A percentile compares a stretch with the other conserved stretches of the same genome.
Evolutionary conservation across 2,113 vertebrate species (phyloP).

Genomic region (Paradisaea rubra): DNA sequence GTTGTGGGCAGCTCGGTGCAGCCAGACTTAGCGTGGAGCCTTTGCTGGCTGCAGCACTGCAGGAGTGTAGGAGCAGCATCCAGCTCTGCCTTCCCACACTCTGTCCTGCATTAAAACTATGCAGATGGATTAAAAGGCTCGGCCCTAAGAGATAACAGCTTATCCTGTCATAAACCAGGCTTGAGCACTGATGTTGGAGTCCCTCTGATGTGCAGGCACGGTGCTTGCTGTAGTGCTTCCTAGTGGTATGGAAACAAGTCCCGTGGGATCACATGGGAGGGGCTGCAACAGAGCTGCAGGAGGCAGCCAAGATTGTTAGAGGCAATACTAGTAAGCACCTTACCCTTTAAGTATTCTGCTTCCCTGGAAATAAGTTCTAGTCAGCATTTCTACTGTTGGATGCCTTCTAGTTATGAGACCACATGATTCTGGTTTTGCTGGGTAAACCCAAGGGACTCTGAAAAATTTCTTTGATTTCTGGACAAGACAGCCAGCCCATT

Average conservation of each 20-base stretch:
- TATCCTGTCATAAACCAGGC: not conserved
- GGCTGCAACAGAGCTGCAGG: not conserved
- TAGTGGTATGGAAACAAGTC: not conserved
- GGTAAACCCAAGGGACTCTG: not conserved
- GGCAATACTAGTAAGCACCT: not conserved
- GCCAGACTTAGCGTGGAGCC: not conserved
- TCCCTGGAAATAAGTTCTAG: not conserved
- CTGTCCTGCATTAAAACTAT: fast-evolving
- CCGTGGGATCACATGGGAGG: not conserved
- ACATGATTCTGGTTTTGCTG: not conserved
- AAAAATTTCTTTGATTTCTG: not conserved
- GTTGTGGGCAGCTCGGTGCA: fast-evolving
- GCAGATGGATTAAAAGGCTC: not conserved
- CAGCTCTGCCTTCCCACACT: not conserved
- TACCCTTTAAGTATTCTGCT: not conserved
- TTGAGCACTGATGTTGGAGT: not conserved
- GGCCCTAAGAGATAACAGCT: not conserved
- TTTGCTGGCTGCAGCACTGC: not conserved
- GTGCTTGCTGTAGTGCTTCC: not conserved
- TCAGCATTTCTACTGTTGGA: not conserved
- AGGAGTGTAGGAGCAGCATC: not conserved
- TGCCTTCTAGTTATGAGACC: not conserved
- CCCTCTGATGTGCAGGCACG: not conserved
- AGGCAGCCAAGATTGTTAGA: not conserved
- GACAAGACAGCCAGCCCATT: not conserved